Percentiles rank a stretch among this genome's conserved stretches.
Conservation (phyloP, 2,113 vertebrate genomes). For the Chionodraco myersi region DNA sequence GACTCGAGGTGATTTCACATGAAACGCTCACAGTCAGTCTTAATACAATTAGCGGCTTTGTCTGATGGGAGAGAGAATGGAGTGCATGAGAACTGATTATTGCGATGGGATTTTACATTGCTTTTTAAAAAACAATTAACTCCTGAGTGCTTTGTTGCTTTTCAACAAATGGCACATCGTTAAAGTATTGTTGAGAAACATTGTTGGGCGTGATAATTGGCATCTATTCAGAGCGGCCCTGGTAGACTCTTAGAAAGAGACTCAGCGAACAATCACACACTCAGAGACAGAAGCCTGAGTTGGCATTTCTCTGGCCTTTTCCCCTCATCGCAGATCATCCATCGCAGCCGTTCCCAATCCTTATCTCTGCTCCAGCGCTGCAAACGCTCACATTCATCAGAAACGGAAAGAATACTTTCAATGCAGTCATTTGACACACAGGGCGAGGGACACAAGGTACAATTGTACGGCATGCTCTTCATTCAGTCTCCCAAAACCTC, state of each 20-base stretch:
- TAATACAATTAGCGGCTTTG: conserved; percentile 81
- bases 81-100: conserved; percentile 79
- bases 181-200: conserved; percentile 83
- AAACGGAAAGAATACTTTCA: conserved; percentile 48
- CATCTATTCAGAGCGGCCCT: conserved; percentile 76
- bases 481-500: conserved; percentile 15
- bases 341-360: conserved; percentile 52
- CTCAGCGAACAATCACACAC: conserved; percentile 77
- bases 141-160: conserved; percentile 81
- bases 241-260: conserved; percentile 72
- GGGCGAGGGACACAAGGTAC: conserved; percentile 34
- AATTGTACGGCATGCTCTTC: conserved; percentile 47
- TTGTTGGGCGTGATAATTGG: conserved; percentile 80
- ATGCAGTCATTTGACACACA: conserved; percentile 27
- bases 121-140: conserved; percentile 87
- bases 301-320: conserved; percentile 73
- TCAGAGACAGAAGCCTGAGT: conserved; percentile 74
- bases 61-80: conserved; percentile 76
- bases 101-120: conserved; percentile 82
- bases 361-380: conserved; percentile 59
- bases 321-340: conserved; percentile 49
- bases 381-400: conserved; percentile 55
- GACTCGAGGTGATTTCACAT: conserved; percentile 74
- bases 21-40: conserved; percentile 71
- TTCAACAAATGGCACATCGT: conserved; percentile 78